Evolutionary conservation across 2,888 invertebrate species (phyloP), one percentile per base, ranked within the genome.

Genomic region (Kryphioiulus occultus): DNA sequence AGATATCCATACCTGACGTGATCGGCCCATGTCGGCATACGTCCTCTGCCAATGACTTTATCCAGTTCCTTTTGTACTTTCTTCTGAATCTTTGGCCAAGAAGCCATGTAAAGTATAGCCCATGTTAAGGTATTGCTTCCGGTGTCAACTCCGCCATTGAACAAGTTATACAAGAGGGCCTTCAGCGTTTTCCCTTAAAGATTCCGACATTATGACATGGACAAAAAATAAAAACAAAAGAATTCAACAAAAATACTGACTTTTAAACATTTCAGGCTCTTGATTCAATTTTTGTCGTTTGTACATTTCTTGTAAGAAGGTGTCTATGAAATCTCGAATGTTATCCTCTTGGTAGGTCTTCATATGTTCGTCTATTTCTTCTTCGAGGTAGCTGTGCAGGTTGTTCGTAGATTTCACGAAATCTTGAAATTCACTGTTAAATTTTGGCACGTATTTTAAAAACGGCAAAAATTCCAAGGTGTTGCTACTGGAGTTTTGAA

Each of bases 91-190:
- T 86, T 47, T 22, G 86, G 86, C 86, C 86, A 86, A 5, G 30
- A 53, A 42, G 86, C 53, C 53, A 86, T 10, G 26, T 7, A 86
- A 7, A 86, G 53, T 15, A 86, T 22, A 22, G n/a, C 86, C 86
- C 86, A 86, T 10, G 86, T 53, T 39, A 86, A 0, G 19, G 86
- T 86, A 3, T 86, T 86, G 12, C n/a, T n/a, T n/a, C n/a, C n/a
- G n/a, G n/a, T n/a, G n/a, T n/a, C n/a, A n/a, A n/a, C n/a, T n/a
- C n/a, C 86, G 12, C 47, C 86, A 12, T 86, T 86, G n/a, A 86
- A 86, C 0, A 86, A 32, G 30, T 53, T 86, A 26, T 86, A 86
- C 86, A 86, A n/a, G n/a, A n/a, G n/a, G n/a, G n/a, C n/a, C n/a
- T n/a, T n/a, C n/a, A n/a, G n/a, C n/a, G n/a, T n/a, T n/a, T n/a